phyloP scores from a whole-genome alignment of 2,113 vertebrate species.

The Alligator sinensis region DNA sequence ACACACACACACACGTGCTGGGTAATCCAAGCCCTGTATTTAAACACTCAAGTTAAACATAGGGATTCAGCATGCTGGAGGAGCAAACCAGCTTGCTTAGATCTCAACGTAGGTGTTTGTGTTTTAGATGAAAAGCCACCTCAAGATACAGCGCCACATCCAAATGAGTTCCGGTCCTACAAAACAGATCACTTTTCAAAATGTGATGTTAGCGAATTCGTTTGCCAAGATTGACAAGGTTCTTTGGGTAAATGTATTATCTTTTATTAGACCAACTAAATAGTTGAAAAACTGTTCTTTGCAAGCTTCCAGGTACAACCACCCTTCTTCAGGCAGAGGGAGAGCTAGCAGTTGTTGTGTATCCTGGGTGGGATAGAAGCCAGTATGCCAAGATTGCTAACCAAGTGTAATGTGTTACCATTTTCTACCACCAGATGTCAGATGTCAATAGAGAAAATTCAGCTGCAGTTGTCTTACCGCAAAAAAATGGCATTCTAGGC shows the following conservation, averaged over 20 bases:
- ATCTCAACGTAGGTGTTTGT: not conserved
- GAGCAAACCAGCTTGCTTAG: not conserved
- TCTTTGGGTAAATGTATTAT: too few species aligned
- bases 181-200: not conserved
- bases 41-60: not conserved
- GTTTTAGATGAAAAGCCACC: fast-evolving
- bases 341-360: too few species aligned
- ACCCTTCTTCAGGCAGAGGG: too few species aligned
- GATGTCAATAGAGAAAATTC: slow-evolving; percentile 53
- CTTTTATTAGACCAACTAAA: too few species aligned
- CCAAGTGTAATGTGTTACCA: slow-evolving; percentile 43
- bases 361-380: too few species aligned
- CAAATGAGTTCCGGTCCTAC: not conserved
- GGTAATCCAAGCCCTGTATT: not conserved
- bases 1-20: not conserved
- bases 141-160: not conserved
- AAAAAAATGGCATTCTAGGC: not conserved
- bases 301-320: too few species aligned
- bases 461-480: not conserved
- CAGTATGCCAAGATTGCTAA: not conserved
- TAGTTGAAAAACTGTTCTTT: too few species aligned
- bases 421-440: slow-evolving; percentile 70
- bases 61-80: not conserved
- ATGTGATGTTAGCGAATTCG: not conserved
- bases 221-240: not conserved